A percentile compares a stretch with the other conserved stretches of the same genome.
Evolutionary conservation across 2,888 invertebrate species (phyloP).

Genomic region (Ceramica pisi): DNA sequence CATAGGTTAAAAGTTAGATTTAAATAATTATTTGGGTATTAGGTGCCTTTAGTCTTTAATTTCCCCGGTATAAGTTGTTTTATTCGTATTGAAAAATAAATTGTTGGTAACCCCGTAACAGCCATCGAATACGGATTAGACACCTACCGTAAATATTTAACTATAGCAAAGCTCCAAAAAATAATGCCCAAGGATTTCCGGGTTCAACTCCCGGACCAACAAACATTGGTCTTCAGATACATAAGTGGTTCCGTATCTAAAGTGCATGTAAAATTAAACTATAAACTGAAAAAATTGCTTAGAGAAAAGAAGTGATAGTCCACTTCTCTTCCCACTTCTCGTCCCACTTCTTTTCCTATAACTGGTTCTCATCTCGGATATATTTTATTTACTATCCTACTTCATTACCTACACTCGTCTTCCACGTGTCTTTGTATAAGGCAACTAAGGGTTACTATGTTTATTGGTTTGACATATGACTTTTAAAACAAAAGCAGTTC

Average conservation of each 20-base stretch:
- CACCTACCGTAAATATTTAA: too few species aligned
- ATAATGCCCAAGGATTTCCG: neutral
- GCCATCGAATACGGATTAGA: too few species aligned
- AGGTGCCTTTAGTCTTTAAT: too few species aligned
- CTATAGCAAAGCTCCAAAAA: neutral
- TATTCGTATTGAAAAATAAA: too few species aligned
- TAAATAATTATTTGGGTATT: too few species aligned
- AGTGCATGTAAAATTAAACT: neutral
- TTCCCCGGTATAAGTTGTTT: too few species aligned
- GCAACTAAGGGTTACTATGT: too few species aligned
- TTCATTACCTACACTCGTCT: neutral
- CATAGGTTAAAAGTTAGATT: too few species aligned
- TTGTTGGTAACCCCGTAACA: too few species aligned
- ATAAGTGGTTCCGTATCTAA: neutral
- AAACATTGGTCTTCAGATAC: neutral
- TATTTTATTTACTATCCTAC: neutral
- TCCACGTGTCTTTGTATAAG: neutral
- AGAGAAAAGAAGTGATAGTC: neutral
- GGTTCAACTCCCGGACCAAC: neutral
- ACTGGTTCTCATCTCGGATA: neutral
- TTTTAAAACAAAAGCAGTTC: constrained; percentile 3
- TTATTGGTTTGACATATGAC: neutral
- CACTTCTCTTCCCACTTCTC: too few species aligned
- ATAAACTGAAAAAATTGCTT: neutral
- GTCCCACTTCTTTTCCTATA: too few species aligned